Conservation (phyloP, 1,140 invertebrate species). For the Saccostrea echinata region DNA sequence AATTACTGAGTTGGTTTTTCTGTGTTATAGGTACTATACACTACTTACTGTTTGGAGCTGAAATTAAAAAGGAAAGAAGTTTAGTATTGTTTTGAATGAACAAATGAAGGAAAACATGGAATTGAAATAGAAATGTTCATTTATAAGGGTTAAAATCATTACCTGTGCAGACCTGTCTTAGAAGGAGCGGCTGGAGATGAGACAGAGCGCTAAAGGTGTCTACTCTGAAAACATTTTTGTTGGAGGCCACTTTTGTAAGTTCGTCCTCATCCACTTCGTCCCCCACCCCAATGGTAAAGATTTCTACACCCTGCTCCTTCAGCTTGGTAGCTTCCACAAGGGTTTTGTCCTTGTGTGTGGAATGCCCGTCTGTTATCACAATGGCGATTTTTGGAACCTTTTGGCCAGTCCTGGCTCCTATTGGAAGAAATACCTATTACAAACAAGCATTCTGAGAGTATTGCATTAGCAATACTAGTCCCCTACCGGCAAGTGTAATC, state of each 20-base stretch:
- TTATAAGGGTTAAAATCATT: neutral
- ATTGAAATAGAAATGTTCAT: neutral
- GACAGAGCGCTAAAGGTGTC: conserved; percentile 61
- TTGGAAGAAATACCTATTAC: neutral
- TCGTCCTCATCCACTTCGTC: conserved; percentile 51
- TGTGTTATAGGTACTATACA: neutral
- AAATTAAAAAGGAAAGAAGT: neutral
- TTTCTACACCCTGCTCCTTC: conserved; percentile 58
- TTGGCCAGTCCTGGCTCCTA: conserved; percentile 51
- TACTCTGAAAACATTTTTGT: conserved; percentile 62
- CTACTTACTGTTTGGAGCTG: conserved; percentile 3
- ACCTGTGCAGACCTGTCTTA: conserved; percentile 58
- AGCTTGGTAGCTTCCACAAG: conserved; percentile 22
- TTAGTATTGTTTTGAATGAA: neutral
- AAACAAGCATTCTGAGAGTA: no score
- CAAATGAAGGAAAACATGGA: neutral
- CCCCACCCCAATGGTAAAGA: conserved; percentile 69
- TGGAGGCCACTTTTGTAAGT: conserved; percentile 62
- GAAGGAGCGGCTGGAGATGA: conserved; percentile 58
- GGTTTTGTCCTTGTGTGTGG: conserved; percentile 46
- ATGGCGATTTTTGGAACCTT: conserved; percentile 67
- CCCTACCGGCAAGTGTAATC: no score
- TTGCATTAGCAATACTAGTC: no score
- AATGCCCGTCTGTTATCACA: conserved; percentile 58
- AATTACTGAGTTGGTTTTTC: neutral